These are phyloP conservation scores for Sitobion miscanthi DNA, from an alignment of 1,140 invertebrate species.

Conservation along the genomic window DNA sequence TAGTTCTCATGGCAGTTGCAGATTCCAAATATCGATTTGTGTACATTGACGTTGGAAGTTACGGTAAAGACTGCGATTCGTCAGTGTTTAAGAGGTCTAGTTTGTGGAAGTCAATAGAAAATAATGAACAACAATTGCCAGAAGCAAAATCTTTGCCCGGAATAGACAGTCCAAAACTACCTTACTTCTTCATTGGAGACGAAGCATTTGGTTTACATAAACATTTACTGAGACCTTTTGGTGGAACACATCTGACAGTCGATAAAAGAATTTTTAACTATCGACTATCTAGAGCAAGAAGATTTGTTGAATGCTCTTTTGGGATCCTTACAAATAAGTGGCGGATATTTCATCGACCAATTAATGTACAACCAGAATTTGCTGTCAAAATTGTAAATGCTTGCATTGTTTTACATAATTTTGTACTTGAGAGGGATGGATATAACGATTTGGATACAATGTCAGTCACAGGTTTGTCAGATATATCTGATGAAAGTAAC, in stretches of 20 bases:
- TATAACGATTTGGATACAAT: slow-evolving; percentile 51
- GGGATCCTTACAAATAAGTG: slow-evolving; percentile 44
- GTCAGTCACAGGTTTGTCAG: slow-evolving; percentile 31
- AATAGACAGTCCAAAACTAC: slow-evolving; percentile 20
- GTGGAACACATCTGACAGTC: slow-evolving; percentile 44
- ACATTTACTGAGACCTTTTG: slow-evolving; percentile 61
- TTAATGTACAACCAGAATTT: slow-evolving; percentile 60
- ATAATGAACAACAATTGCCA: background rate
- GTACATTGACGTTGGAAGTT: slow-evolving; percentile 57
- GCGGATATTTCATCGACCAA: slow-evolving; percentile 35
- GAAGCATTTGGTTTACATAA: slow-evolving; percentile 63
- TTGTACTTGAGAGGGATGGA: slow-evolving; percentile 23
- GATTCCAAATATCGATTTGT: slow-evolving; percentile 59
- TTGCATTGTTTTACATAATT: slow-evolving; percentile 37
- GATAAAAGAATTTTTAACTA: slow-evolving; percentile 63
- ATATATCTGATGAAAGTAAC: slow-evolving; percentile 7
- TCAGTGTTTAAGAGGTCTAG: slow-evolving; percentile 61
- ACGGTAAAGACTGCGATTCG: slow-evolving; percentile 61
- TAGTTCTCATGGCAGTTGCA: slow-evolving; percentile 58
- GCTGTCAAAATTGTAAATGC: slow-evolving; percentile 59
- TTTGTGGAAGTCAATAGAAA: background rate
- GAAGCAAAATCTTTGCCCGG: slow-evolving; percentile 22
- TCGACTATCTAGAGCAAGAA: slow-evolving; percentile 56
- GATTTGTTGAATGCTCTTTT: slow-evolving; percentile 38
- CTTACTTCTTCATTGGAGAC: slow-evolving; percentile 61